Base-by-base conservation (phyloP, 2,113 vertebrate species). In the Lucifuga dentata region DNA sequence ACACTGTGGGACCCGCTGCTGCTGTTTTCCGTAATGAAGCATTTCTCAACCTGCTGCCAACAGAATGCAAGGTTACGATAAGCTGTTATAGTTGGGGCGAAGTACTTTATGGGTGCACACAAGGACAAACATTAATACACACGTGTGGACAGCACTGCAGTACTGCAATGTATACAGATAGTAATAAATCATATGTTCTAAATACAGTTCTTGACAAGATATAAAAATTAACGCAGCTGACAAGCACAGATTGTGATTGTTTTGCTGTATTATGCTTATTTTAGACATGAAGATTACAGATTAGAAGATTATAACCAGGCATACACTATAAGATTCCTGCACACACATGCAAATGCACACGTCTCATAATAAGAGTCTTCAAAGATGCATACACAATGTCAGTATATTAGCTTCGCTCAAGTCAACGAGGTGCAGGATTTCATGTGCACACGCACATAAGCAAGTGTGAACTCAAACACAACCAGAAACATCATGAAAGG, bases 1-100 rank as follows among this genome's bases (percentile, higher is more conserved):
- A 68, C 78, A 81, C 63, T 45, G 41, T 44, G 58, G 45, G 73
- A 83, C 66, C 78, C 56, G 60, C 78, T 62, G 73, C 59, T 73
- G 76, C 56, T 73, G 53, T 62, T 78, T 71, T 77, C 63, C 51
- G 68, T 81, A 85, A 88, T 84, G 80, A 89, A 86, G 84, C 74
- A 84, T 71, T 83, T 76, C 57, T 86, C 86, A 88, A 62, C 43
- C 67, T 61, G 68, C 72, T 77, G 73, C 84, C 67, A 46, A 78
- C 53, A 72, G 74, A 72, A 62, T 62, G 58, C 81, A 75, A 83
- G 80, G 80, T 84, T 84, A 80, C 39, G 50, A 75, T 63, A 76
- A 66, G 68, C 68, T 46, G 51, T 61, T 80, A 55, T 2, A 67
- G 68, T 39, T 71, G 35, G 48, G 43, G 59, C 46, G 53, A 55